Base-by-base conservation (phyloP, 2,797 vertebrate species). In the Fratercula arctica region DNA sequence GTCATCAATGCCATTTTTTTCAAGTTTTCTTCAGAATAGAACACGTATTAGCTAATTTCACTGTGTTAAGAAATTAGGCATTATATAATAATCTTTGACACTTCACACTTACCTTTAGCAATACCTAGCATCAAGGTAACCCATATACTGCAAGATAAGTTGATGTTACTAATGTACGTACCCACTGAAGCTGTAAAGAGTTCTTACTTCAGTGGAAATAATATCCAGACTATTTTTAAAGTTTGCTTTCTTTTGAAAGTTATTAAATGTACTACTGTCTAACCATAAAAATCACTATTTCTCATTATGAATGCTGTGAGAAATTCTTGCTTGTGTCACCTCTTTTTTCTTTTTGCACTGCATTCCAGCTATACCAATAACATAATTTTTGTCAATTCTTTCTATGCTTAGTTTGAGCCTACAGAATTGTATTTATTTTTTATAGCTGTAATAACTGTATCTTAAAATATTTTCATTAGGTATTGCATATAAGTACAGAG, bases 401-500 rank as follows among this genome's bases (percentile, higher is more conserved):
- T 67, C 80, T 80, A 87, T 77, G 43, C 45, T 57, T 87, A 75
- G 25, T 77, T 93, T 90, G 45, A 91, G 94, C 59, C 75, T 75
- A 93, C 35, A 72, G 69, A 92, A 81, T 84, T 68, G 12, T 35
- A 59, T 48, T 81, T 79, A 64, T 56, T 82, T 87, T 63, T 61
- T 51, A 66, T 31, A 88, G 39, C 39, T 87, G 28, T 72, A 79
- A 35, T 85, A 84, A 94, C 76, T 90, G 64, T 84, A 81, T 79
- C 80, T 93, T 85, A 59, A 25, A 75, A 84, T 61, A 26, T 87
- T 95, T 94, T 88, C 46, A 59, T 91, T 88, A 91, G 80, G 82
- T 95, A 93, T 88, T 94, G 91, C 61, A 54, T 85, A 13, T 68
- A 85, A 96, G 73, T 77, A 94, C 89, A 87, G 54, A 96, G 83